Conservation (phyloP, 2,797 vertebrate genomes). For the Agapornis canus region DNA sequence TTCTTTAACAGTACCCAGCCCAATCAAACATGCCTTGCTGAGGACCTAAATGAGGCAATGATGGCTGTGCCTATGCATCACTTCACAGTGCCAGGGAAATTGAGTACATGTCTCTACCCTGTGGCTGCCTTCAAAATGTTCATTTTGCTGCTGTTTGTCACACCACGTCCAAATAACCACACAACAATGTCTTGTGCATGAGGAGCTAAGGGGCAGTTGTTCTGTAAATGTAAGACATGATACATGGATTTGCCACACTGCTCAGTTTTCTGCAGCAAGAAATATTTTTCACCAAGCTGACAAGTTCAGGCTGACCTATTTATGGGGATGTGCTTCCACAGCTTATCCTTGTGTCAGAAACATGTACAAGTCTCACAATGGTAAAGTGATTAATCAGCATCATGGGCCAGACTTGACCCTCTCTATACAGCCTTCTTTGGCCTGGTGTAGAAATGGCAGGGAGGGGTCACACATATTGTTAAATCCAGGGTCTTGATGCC, state of each 20-base stretch:
- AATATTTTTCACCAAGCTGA: neutral
- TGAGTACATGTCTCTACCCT: neutral
- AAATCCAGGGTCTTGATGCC: neutral
- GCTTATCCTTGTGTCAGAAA: neutral
- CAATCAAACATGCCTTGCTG: neutral
- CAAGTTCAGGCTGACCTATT: neutral
- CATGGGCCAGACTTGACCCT: neutral
- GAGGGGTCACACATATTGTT: neutral
- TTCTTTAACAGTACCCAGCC: neutral
- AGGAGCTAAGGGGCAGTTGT: neutral
- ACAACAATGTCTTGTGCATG: neutral
- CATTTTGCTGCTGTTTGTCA: neutral
- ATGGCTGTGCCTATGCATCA: neutral
- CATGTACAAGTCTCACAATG: neutral
- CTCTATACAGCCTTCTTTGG: neutral
- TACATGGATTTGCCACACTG: neutral
- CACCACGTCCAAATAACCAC: neutral
- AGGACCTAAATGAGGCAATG: neutral
- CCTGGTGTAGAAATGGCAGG: neutral
- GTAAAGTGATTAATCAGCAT: neutral
- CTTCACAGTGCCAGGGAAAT: neutral
- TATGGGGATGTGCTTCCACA: neutral
- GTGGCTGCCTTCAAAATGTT: neutral
- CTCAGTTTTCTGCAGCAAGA: neutral
- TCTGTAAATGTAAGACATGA: neutral